These are phyloP conservation scores for Vannuccia rotundouncinata DNA, from an alignment of 2,888 invertebrate genomes.

Conservation along the genomic window DNA sequence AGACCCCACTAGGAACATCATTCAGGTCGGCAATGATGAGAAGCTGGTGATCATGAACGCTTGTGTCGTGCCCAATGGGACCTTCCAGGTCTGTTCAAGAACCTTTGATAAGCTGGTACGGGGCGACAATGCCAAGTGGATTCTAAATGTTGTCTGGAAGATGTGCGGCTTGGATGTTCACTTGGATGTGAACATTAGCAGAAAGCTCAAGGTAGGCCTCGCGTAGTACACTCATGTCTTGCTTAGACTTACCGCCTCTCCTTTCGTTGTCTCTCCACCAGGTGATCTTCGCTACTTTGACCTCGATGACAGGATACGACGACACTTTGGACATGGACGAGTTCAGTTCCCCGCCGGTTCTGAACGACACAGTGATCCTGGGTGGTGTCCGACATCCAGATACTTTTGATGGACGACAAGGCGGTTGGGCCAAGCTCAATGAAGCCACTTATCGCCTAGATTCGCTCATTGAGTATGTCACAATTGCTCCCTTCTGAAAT, in stretches of 20 bases:
- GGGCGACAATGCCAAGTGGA: conserved; percentile 77
- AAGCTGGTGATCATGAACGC: conserved; percentile 55
- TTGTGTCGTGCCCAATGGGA: conserved; percentile 96
- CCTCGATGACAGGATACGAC: conserved; percentile 15
- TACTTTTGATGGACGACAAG: neutral
- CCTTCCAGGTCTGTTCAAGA: conserved; percentile 89
- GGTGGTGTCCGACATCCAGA: neutral
- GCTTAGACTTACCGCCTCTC: no score
- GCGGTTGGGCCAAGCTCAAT: conserved; percentile 3
- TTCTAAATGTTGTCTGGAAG: conserved; percentile 93
- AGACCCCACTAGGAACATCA: conserved; percentile 61
- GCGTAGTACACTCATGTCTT: no score
- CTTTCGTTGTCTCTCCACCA: no score
- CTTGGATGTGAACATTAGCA: conserved; percentile 87
- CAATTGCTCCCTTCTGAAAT: no score
- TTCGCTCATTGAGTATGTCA: conserved; percentile 1
- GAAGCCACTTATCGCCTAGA: neutral
- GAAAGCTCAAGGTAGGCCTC: conserved; percentile 65
- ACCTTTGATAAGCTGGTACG: conserved; percentile 67
- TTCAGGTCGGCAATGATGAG: conserved; percentile 62
- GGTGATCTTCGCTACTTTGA: conserved; percentile 28
- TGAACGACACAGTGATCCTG: conserved; percentile 2
- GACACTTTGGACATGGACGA: conserved; percentile 10
- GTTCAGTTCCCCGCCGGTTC: neutral
- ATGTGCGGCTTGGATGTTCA: conserved; percentile 98